These are phyloP conservation scores for Carduelis carduelis DNA, from an alignment of 2,797 vertebrate species.

Conservation along the genomic window DNA sequence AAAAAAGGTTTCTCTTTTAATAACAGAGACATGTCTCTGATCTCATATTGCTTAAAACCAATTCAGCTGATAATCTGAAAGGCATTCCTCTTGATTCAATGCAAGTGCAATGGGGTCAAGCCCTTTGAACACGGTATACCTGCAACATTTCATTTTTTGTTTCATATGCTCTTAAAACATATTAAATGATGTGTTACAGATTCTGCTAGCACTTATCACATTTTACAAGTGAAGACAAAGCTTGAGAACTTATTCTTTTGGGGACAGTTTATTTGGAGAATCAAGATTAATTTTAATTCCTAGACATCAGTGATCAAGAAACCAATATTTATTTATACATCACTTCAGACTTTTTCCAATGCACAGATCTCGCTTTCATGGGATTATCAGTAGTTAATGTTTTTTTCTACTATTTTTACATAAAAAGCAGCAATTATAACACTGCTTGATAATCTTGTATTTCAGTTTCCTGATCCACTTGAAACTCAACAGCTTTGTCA, in stretches of 20 bases:
- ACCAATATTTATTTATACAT: neutral
- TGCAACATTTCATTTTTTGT: neutral
- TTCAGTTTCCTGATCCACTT: neutral
- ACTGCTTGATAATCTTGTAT: neutral
- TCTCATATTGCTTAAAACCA: neutral
- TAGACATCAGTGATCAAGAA: neutral
- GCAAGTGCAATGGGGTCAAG: neutral
- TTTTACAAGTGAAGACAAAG: neutral
- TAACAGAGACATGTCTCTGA: neutral
- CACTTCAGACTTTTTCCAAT: neutral
- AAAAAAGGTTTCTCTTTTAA: neutral
- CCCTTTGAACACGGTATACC: neutral
- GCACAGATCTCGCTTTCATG: neutral
- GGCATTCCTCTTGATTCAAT: neutral
- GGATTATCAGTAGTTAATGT: neutral
- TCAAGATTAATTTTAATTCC: conserved; percentile 11
- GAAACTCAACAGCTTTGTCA: neutral
- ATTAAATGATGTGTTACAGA: neutral
- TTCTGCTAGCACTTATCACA: neutral
- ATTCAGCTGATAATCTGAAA: neutral
- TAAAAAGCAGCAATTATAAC: neutral
- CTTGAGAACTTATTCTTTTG: neutral
- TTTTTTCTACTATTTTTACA: neutral
- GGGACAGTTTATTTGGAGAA: neutral
- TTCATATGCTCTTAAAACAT: neutral